Base-by-base conservation (phyloP, 1,140 invertebrate genomes). In the Cephus cinctus region DNA sequence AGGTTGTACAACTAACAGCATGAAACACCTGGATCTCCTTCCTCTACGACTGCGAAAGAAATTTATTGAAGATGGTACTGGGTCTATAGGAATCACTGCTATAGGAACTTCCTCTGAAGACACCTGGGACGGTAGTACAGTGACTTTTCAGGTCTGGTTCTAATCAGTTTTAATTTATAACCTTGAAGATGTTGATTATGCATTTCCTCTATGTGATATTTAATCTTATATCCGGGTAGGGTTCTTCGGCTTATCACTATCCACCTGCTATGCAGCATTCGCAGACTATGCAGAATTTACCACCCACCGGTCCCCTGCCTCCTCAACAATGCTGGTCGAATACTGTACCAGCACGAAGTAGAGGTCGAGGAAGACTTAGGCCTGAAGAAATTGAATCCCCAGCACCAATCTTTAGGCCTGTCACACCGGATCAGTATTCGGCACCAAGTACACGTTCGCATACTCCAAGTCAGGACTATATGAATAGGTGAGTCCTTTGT, bases 41-140 rank as follows among this genome's bases (percentile, higher is more conserved):
- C 79, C 81, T 30, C 81, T 81, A 11, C 69, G 81, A 39, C 67
- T 83, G 1, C 65, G 69, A 40, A 77, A 74, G 43, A 81, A 81
- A 59, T 80, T 80, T 3, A 68, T 72, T 21, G 78, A 81, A 43
- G 78, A 78, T 54, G 75, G 77, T 27, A 43, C 78, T 4, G 57
- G 59, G 8, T 54, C 71, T 32, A 50, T 56, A 35, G 53, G 60
- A 20, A 59, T 57, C 36, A 72, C 27, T 56, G 51, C 56, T 34
- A 58, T 67, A 40, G 57, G 58, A 2, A 71, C 63, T 21, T 14
- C 62, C 42, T 57, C 56, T 4, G 80, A 81, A 49, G 75, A 78
- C 22, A 40, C 58, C 27, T 79, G 77, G 78, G 78, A 79, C 68
- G 78, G 78, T 21, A 76, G 58, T 56, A 77, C 70, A 49, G 55